phyloP scores from a whole-genome alignment of 2,888 invertebrate species.

The Dendrolimus houi region DNA sequence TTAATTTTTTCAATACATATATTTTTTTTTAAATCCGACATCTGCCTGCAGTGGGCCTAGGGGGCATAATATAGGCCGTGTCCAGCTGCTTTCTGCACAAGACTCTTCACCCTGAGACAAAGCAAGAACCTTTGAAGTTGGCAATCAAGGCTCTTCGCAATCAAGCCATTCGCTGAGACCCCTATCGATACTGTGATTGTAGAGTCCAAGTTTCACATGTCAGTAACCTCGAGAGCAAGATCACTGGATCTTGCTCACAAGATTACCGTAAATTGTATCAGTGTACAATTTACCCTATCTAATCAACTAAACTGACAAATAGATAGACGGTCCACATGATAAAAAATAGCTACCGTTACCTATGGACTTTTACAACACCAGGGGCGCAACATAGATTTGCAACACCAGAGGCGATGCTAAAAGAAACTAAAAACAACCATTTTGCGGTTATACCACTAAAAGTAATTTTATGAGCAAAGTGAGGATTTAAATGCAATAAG shows the following conservation, averaged over 20 bases:
- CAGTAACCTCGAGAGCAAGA: background rate
- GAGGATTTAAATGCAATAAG: background rate
- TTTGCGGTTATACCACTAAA: background rate
- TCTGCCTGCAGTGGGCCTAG: no score
- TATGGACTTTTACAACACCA: no score
- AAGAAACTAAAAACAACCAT: background rate
- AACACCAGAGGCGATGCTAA: no score
- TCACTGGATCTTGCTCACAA: background rate
- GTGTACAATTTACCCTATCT: no score
- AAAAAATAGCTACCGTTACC: no score
- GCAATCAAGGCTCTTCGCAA: background rate
- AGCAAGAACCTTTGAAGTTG: background rate
- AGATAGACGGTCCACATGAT: no score
- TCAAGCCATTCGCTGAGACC: background rate
- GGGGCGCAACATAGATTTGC: no score
- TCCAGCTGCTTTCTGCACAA: background rate
- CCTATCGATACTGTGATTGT: background rate
- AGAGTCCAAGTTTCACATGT: background rate
- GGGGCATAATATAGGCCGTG: background rate
- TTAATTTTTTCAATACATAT: no score
- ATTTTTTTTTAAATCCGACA: no score
- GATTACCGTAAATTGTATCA: background rate
- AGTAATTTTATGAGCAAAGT: background rate
- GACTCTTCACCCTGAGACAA: background rate
- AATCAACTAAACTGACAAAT: no score